A percentile compares a stretch with the other conserved stretches of the same genome.
Evolutionary conservation across 2,113 vertebrate species (phyloP).

Genomic region (Lates calcarifer): DNA sequence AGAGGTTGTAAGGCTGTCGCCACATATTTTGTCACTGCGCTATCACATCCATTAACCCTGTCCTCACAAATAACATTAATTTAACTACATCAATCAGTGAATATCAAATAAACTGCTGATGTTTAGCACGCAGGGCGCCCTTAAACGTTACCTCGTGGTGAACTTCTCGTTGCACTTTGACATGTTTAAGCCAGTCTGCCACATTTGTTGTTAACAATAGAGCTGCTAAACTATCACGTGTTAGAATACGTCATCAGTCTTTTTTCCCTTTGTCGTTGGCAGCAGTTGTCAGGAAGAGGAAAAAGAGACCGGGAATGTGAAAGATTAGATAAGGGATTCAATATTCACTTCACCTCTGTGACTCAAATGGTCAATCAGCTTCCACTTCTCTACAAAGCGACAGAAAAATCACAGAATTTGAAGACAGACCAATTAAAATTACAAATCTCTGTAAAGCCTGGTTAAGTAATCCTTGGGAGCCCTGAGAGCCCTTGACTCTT

Average conservation of each 20-base stretch:
- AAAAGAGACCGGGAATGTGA: background rate
- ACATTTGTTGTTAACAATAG: too few relatives aligned
- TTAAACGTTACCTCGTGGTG: too few relatives aligned
- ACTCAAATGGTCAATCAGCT: background rate
- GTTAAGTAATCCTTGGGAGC: constrained; percentile 7
- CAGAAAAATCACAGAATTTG: background rate
- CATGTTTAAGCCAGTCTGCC: too few relatives aligned
- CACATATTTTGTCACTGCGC: too few relatives aligned
- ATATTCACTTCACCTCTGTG: background rate
- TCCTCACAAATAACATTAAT: too few relatives aligned
- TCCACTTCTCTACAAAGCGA: constrained; percentile 13
- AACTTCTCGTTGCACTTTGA: too few relatives aligned
- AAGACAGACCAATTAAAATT: constrained; percentile 4
- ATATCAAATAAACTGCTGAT: too few relatives aligned
- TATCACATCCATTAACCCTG: too few relatives aligned
- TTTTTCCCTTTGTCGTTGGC: background rate
- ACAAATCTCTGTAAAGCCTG: background rate
- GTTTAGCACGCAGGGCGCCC: too few relatives aligned
- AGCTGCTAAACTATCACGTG: background rate
- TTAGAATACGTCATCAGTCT: background rate
- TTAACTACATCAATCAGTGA: too few relatives aligned
- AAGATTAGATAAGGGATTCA: background rate
- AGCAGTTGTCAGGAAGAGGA: background rate
- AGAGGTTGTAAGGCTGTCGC: too few relatives aligned
- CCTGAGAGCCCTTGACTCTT: constrained; percentile 38